phyloP scores from a whole-genome alignment of 2,797 vertebrate species.

The Hyperoplus lanceolatus region DNA sequence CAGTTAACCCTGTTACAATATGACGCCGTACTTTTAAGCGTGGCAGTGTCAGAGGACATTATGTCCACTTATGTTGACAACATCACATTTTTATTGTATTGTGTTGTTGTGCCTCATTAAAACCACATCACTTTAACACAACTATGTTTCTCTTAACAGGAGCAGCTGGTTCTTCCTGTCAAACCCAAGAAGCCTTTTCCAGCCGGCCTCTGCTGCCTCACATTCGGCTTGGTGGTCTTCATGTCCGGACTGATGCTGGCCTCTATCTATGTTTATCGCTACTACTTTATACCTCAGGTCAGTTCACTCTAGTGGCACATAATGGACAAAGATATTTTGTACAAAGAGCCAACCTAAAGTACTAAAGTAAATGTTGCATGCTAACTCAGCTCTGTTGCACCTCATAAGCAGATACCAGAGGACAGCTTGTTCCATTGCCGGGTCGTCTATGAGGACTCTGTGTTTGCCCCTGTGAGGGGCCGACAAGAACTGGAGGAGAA shows the following conservation, averaged over 20 bases:
- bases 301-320: slow-evolving; percentile 18
- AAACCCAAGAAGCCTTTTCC: slow-evolving; percentile 85
- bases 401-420: slow-evolving; percentile 85
- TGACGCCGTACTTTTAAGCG: slow-evolving; percentile 17
- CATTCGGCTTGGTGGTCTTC: slow-evolving; percentile 89
- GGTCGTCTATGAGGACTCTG: slow-evolving; percentile 91
- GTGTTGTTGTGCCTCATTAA: background rate
- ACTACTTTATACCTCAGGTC: slow-evolving; percentile 92
- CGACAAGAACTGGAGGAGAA: slow-evolving; percentile 93
- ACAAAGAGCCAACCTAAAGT: background rate
- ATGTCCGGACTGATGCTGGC: slow-evolving; percentile 91
- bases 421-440: slow-evolving; percentile 94
- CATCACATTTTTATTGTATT: background rate
- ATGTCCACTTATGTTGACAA: background rate
- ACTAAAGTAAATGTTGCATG: background rate
- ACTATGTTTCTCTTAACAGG: slow-evolving; percentile 75
- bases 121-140: slow-evolving; percentile 31
- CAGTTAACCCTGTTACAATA: slow-evolving; percentile 51
- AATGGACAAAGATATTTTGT: background rate
- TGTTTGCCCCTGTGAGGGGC: slow-evolving; percentile 87
- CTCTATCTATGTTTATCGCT: slow-evolving; percentile 92
- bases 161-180: slow-evolving; percentile 80
- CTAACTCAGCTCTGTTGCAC: slow-evolving; percentile 53
- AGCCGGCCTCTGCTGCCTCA: slow-evolving; percentile 90
- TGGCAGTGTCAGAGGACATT: slow-evolving; percentile 19